phyloP scores from a whole-genome alignment of 1,140 invertebrate genomes.

The Drusus annulatus region DNA sequence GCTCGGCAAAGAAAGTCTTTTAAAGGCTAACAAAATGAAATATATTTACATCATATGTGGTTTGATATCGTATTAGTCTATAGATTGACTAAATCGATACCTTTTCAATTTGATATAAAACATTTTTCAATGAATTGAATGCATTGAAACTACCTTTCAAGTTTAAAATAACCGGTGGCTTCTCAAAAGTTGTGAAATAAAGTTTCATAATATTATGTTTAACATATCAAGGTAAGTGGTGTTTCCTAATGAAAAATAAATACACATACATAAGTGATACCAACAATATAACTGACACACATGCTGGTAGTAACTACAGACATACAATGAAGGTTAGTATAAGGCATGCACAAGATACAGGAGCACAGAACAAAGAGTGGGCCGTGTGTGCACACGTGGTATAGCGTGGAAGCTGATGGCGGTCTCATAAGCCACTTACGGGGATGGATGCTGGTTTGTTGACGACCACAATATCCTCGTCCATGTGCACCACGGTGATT shows the following conservation, averaged over 20 bases:
- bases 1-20: too few species aligned
- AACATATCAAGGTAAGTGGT: too few species aligned
- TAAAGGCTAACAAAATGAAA: too few species aligned
- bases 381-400: constrained; percentile 26
- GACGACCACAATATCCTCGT: constrained; percentile 98
- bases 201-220: too few species aligned
- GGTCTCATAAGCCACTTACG: constrained; percentile 87
- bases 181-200: too few species aligned
- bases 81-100: too few species aligned
- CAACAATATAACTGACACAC: background rate
- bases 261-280: background rate
- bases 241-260: background rate
- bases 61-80: too few species aligned
- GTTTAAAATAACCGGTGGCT: too few species aligned
- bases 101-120: too few species aligned
- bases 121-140: too few species aligned
- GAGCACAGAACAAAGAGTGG: background rate
- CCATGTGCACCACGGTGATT: constrained; percentile 96
- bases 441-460: constrained; percentile 99
- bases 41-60: too few species aligned
- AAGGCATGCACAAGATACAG: constrained; percentile 14
- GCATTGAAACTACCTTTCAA: too few species aligned
- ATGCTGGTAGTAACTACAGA: constrained; percentile 6
- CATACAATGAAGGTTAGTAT: background rate
- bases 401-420: constrained; percentile 70